Conservation (phyloP, 2,888 invertebrate species). For the Euspilapteryx auroguttella region DNA sequence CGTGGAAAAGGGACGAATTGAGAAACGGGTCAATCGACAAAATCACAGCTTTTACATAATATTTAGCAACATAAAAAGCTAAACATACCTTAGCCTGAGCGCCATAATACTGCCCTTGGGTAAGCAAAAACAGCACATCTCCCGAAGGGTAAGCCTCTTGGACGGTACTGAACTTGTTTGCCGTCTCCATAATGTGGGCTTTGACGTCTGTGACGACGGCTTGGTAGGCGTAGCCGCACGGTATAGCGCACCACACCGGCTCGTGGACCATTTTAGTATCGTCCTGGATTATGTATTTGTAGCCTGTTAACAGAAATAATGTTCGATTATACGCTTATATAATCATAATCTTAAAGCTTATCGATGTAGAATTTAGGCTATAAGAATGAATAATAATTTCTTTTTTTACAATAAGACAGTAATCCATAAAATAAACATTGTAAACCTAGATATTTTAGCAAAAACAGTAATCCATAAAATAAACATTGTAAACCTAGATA, state of each 20-base stretch:
- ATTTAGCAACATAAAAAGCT: conserved; percentile 2
- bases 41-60: too few species aligned
- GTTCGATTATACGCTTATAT: too few species aligned
- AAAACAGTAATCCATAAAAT: neutral
- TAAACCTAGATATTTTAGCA: too few species aligned
- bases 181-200: conserved; percentile 16
- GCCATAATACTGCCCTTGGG: conserved; percentile 81
- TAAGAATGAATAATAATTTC: too few species aligned
- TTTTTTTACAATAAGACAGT: too few species aligned
- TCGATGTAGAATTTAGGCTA: too few species aligned
- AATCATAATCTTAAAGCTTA: too few species aligned
- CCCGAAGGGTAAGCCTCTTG: conserved; percentile 66
- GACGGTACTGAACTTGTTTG: conserved; percentile 21
- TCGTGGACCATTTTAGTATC: conserved; percentile 66
- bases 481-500: too few species aligned
- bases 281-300: conserved; percentile 44
- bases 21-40: too few species aligned
- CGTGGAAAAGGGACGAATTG: too few species aligned
- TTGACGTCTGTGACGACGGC: conserved; percentile 43
- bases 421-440: neutral
- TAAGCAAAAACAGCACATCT: conserved; percentile 69
- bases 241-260: conserved; percentile 70
- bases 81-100: conserved; percentile 70
- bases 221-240: conserved; percentile 71
- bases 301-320: conserved; percentile 18